A percentile compares a stretch with the other conserved stretches of the same genome.
Evolutionary conservation across 1,140 invertebrate genomes (phyloP).

Genomic region (Asobara japonica): DNA sequence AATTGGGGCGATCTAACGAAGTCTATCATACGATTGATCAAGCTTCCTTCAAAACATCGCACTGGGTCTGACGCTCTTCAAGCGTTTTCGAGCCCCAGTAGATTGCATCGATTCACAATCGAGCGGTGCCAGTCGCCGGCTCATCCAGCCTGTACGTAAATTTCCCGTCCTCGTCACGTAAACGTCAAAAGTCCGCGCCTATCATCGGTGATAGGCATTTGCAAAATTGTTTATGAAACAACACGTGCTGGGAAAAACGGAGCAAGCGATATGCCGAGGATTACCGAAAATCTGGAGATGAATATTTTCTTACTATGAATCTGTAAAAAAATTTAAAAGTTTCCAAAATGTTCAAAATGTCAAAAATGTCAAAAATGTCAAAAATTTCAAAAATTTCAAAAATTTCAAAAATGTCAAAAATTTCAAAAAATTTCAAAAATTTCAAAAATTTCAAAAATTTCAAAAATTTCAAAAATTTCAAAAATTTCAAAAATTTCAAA

Average conservation of each 20-base stretch:
- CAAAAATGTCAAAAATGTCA: too few species aligned
- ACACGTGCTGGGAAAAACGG: not conserved
- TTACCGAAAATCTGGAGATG: not conserved
- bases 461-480: too few species aligned
- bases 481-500: too few species aligned
- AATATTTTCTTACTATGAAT: too few species aligned
- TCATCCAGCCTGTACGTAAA: not conserved
- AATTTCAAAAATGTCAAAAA: too few species aligned
- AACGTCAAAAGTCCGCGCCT: slow-evolving; percentile 20
- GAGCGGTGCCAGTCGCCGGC: slow-evolving; percentile 32
- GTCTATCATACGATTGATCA: not conserved
- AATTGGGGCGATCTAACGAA: not conserved
- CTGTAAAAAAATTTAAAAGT: too few species aligned
- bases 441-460: too few species aligned
- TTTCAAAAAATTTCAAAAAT: too few species aligned
- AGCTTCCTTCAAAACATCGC: not conserved
- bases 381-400: too few species aligned
- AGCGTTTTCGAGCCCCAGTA: not conserved
- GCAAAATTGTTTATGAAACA: slow-evolving; percentile 27
- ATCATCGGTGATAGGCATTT: slow-evolving; percentile 28
- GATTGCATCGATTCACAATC: slow-evolving; percentile 24
- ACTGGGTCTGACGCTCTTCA: not conserved
- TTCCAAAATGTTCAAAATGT: too few species aligned
- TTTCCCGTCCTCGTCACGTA: slow-evolving; percentile 23
- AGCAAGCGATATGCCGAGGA: too few species aligned